phyloP scores from a whole-genome alignment of 2,113 vertebrate genomes.

The Haemorhous mexicanus region DNA sequence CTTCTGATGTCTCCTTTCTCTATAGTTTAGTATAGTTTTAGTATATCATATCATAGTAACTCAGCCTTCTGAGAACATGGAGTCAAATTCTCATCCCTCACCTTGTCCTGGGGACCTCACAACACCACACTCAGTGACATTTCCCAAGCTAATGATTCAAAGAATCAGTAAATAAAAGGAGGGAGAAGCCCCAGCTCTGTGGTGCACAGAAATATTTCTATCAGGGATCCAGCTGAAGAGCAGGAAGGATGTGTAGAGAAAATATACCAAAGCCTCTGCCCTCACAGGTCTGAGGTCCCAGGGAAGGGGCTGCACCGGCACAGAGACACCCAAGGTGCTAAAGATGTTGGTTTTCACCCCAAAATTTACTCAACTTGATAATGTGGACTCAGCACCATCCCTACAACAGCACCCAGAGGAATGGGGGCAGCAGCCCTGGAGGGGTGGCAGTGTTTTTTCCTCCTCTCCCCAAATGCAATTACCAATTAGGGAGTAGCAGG shows the following conservation, averaged over 20 bases:
- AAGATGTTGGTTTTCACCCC: background rate
- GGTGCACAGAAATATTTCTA: background rate
- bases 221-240: background rate
- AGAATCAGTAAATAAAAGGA: background rate
- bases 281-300: background rate
- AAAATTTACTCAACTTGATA: background rate
- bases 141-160: background rate
- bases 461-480: background rate
- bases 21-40: too few species aligned
- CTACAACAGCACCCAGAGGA: fast-evolving
- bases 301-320: background rate
- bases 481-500: background rate
- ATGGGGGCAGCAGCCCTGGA: background rate
- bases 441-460: fast-evolving
- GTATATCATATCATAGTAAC: too few species aligned
- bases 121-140: background rate
- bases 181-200: background rate
- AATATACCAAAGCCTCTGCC: fast-evolving
- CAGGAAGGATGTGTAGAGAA: background rate
- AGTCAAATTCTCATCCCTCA: too few species aligned
- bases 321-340: background rate
- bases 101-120: too few species aligned
- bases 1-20: too few species aligned
- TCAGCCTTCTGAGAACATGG: too few species aligned
- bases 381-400: background rate